Base-by-base conservation (phyloP, 2,113 vertebrate species). In the Pseudopodoces humilis region DNA sequence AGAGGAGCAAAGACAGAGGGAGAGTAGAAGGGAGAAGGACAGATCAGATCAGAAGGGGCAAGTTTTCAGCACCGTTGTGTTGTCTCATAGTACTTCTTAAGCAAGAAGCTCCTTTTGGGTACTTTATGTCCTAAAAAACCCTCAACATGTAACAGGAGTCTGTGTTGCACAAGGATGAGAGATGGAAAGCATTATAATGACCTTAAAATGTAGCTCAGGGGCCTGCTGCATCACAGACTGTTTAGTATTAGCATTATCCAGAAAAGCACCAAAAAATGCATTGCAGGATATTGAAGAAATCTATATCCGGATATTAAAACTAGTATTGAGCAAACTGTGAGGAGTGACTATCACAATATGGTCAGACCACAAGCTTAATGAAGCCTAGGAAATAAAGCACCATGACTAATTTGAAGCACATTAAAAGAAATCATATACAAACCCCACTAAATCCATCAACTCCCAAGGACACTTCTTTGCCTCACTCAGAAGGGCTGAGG, bases 271-370 rank as follows among this genome's bases (percentile, higher is more conserved):
- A 6, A 85, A 84, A 95, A 95, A 94, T 64, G 90, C 86, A 81
- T 86, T 31, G 78, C 96, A 97, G 97, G 97, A 97, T 97, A 97
- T 97, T 97, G 96, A 92, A 96, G 90, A 94, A 96, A 97, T 90
- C 92, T 81, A 89, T 64, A 95, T 84, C 94, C 88, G 94, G 96
- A 98, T 97, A 97, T 97, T 96, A 97, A 97, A 97, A 62, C 43
- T 43, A 69, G 86, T 72, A 52, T 30, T 91, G 75, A n/a, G 74
- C 33, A 65, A 92, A 88, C 50, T 62, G 56, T 37, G 53, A 55
- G 63, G 53, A 93, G 94, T 37, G 35, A 60, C 76, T 64, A 53
- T 8, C 83, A 83, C 86, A 88, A 37, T 7, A 43, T 7, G 55
- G 91, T 56, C 94, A 89, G 89, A 81, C 78, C 93, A 87, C 90